phyloP scores from a whole-genome alignment of 2,113 vertebrate species.

The Lophotis ruficrista region DNA sequence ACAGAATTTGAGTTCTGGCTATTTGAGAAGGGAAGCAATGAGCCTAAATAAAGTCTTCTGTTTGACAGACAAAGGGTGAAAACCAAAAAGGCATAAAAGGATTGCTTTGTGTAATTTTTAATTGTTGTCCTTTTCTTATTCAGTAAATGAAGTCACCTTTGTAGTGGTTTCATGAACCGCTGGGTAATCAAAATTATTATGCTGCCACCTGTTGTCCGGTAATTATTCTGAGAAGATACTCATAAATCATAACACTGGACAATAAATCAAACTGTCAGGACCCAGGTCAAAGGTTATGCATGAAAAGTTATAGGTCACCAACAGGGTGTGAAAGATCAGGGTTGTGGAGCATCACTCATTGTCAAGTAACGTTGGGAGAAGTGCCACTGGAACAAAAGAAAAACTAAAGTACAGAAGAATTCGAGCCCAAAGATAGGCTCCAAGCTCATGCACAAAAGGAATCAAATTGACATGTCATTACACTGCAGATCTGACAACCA shows the following conservation, averaged over 20 bases:
- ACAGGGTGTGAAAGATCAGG: conserved; percentile 90
- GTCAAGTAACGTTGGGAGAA: conserved; percentile 89
- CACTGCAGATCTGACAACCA: conserved; percentile 79
- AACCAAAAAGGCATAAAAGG: conserved; percentile 67
- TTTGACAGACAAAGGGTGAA: conserved; percentile 65
- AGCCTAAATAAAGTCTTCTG: conserved; percentile 72
- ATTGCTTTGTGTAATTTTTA: conserved; percentile 76
- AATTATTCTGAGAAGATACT: conserved; percentile 97
- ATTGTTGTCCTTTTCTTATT: conserved; percentile 78
- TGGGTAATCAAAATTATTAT: conserved; percentile 88
- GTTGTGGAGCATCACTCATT: conserved; percentile 94
- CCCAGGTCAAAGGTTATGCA: conserved; percentile 88
- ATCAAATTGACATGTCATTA: conserved; percentile 91
- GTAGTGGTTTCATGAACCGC: conserved; percentile 86
- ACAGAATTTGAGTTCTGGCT: conserved; percentile 6
- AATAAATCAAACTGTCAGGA: conserved; percentile 99
- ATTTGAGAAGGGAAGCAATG: conserved; percentile 40
- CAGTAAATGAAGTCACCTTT: conserved; percentile 87
- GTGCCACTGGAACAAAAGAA: conserved; percentile 90
- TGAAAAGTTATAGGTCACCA: conserved; percentile 93
- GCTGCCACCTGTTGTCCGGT: conserved; percentile 98
- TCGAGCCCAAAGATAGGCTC: conserved; percentile 77
- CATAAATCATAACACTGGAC: conserved; percentile 99
- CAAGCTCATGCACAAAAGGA: conserved; percentile 83
- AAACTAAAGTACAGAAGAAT: conserved; percentile 89